Conservation (phyloP, 2,113 vertebrate species). For the Varanus salvator region DNA sequence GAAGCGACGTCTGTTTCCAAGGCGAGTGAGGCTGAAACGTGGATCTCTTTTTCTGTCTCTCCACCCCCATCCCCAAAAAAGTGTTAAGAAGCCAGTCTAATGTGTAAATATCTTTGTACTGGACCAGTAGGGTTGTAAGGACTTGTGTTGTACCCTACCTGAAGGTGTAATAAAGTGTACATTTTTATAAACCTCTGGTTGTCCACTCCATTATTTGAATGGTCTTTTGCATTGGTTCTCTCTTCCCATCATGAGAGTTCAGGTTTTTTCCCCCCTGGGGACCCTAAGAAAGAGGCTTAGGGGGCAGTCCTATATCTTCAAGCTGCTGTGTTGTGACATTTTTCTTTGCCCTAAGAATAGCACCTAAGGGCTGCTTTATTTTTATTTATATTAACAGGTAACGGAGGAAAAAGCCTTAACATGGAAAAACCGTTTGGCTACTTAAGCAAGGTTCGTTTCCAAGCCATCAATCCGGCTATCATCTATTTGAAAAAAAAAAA, state of each 20-base stretch:
- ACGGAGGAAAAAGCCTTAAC: too few species aligned
- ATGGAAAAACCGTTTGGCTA: too few species aligned
- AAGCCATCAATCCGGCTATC: too few species aligned
- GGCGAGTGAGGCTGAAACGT: constrained; percentile 23
- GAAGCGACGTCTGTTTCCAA: constrained; percentile 55
- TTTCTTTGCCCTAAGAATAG: too few species aligned
- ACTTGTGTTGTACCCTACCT: constrained; percentile 75
- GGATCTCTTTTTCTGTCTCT: background rate
- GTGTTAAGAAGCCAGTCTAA: constrained; percentile 58
- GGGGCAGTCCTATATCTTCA: too few species aligned
- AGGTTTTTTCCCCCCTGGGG: background rate
- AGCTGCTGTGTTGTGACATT: too few species aligned
- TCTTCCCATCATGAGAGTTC: background rate
- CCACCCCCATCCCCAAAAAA: constrained; percentile 23
- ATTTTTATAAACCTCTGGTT: constrained; percentile 77
- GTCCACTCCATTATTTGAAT: background rate
- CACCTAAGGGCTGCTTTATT: too few species aligned
- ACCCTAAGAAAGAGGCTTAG: too few species aligned
- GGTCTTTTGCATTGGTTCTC: background rate
- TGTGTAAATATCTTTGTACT: constrained; percentile 91
- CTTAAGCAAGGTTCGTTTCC: too few species aligned
- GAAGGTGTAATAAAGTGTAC: constrained; percentile 91
- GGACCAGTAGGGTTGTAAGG: constrained; percentile 87
- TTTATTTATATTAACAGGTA: too few species aligned
- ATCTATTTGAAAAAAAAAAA: too few species aligned